Evolutionary conservation across 2,888 invertebrate species (phyloP), one percentile per base, ranked within the genome.

Genomic region (Hyalella azteca): DNA sequence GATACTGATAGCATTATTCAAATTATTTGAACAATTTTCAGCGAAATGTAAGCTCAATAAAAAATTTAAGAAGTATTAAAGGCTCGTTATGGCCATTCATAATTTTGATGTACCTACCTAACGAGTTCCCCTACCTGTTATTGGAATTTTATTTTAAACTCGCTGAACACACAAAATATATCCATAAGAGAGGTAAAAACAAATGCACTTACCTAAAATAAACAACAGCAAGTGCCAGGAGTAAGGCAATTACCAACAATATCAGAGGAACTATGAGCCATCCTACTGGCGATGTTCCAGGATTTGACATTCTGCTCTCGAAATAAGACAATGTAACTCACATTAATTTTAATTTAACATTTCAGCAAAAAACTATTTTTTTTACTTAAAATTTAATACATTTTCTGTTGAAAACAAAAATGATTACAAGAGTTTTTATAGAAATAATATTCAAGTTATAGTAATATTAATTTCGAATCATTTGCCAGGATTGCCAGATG

Each of bases 131-230:
- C 15, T 45, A 11, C 15, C 9, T 45, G 45, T 45, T 45, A 15
- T 45, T 11, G 7, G 9, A 45, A 45, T 45, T 11, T 45, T 15
- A 45, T 15, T 11, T 11, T 45, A 45, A 45, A 45, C 15, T 11
- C 9, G 15, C 7, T 45, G 7, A 45, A 45, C 7, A 45, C 7
- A 45, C 45, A 45, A 45, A 45, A 45, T 45, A 13, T 59, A 13
- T 22, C 7, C 13, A 5, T 5, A 4, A 26, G 3, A 60, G n/a
- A 40, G 13, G 1, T 73, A 3, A 29, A 3, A n/a, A 73, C n/a
- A 40, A 32, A 1, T 54, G 40, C 22, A 73, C 36, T 73, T n/a
- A 73, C 73, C 73, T 73, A 39, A 73, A 73, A 73, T 73, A 40
- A n/a, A 40, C 73, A 39, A 73, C 22, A 11, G 73, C 32, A 36